phyloP scores from a whole-genome alignment of 2,113 vertebrate species.

The Callorhinus ursinus region DNA sequence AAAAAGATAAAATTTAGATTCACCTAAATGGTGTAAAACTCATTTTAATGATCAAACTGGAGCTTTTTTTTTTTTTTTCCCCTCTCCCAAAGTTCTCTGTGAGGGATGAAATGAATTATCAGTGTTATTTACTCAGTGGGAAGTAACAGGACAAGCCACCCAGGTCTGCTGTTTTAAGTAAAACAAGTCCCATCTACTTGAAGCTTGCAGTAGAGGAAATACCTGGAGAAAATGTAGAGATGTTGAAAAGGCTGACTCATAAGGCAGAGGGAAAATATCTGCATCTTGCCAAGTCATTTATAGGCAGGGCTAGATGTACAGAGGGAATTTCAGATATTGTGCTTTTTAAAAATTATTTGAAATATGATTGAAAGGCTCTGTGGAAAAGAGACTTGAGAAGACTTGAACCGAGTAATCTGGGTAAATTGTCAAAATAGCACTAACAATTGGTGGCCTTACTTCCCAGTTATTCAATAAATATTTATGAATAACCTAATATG shows the following conservation, averaged over 20 bases:
- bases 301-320: not conserved
- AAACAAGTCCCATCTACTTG: not conserved
- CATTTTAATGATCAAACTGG: slow-evolving; percentile 56
- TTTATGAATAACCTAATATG: not conserved
- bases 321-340: not conserved
- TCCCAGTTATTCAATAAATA: not conserved
- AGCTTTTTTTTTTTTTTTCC: not conserved
- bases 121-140: slow-evolving; percentile 31
- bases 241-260: not conserved
- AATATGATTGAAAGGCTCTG: slow-evolving; percentile 3
- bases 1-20: slow-evolving; percentile 64
- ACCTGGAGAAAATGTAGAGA: not conserved
- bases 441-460: not conserved
- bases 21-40: slow-evolving; percentile 63
- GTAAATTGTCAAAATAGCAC: not conserved
- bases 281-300: too few relatives aligned
- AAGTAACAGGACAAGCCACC: not conserved
- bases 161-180: not conserved
- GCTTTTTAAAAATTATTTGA: not conserved
- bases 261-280: not conserved
- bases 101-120: slow-evolving; percentile 38
- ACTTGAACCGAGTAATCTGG: not conserved
- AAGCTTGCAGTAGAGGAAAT: not conserved
- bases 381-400: not conserved
- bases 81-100: not conserved